A percentile compares a stretch with the other conserved stretches of the same genome.
These are phyloP conservation scores for Pogonomyrmex californicus DNA, from an alignment of 1,140 invertebrate species.

Conservation along the genomic window DNA sequence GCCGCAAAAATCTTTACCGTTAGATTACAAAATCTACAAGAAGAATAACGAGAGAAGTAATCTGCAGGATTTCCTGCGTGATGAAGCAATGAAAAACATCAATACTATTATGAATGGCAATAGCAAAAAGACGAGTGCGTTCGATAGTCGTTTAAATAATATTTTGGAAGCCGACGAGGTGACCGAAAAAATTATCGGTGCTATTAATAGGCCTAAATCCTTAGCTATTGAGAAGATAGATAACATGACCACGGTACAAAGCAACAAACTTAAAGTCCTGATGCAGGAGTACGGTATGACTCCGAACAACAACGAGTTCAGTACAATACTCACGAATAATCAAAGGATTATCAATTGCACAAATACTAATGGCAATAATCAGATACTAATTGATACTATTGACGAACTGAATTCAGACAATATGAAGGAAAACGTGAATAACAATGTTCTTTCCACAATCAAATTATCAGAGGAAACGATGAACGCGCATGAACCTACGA, in stretches of 20 bases:
- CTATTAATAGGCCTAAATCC: constrained; percentile 64
- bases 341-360: neutral
- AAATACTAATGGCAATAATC: constrained; percentile 60
- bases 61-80: constrained; percentile 55
- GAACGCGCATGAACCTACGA: neutral
- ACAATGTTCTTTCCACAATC: neutral
- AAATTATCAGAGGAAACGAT: neutral
- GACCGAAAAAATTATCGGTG: constrained; percentile 31
- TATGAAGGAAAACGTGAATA: neutral
- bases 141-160: constrained; percentile 15
- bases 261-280: constrained; percentile 76
- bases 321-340: constrained; percentile 58
- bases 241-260: constrained; percentile 76
- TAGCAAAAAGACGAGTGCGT: neutral
- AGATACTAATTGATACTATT: neutral
- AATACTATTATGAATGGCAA: neutral
- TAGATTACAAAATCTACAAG: constrained; percentile 50
- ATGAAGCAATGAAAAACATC: constrained; percentile 48
- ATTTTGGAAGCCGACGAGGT: constrained; percentile 10
- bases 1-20: neutral
- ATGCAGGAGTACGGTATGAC: constrained; percentile 79
- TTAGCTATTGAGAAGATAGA: constrained; percentile 74
- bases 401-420: neutral
- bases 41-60: constrained; percentile 62
- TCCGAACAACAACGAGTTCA: constrained; percentile 79